A percentile compares a stretch with the other conserved stretches of the same genome.
Conservation (phyloP, 2,113 vertebrate species). For the Herpetotheres cachinnans region DNA sequence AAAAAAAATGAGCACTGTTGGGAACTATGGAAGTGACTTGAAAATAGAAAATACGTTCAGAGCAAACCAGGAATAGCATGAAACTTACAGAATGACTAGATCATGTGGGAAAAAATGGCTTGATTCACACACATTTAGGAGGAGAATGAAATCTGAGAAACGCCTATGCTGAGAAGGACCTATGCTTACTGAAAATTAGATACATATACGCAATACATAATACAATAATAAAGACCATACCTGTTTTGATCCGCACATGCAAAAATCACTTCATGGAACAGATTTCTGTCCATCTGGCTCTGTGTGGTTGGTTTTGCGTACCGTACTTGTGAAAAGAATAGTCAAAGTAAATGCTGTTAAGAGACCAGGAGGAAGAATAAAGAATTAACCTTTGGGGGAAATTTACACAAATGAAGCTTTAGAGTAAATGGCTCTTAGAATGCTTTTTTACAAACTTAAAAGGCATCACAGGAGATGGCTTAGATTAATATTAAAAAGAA, state of each 20-base stretch:
- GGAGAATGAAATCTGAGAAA: neutral
- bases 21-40: neutral
- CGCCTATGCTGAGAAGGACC: neutral
- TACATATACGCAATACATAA: neutral
- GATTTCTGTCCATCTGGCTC: neutral
- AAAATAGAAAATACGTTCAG: neutral
- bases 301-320: neutral
- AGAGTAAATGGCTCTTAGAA: neutral
- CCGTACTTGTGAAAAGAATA: neutral
- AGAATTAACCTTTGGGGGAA: neutral
- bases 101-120: neutral
- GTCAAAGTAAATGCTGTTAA: neutral
- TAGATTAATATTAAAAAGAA: neutral
- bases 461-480: neutral
- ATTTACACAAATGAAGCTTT: neutral
- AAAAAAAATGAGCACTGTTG: neutral
- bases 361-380: neutral
- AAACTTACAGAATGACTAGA: neutral
- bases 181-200: neutral
- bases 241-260: neutral
- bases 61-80: neutral
- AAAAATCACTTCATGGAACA: neutral
- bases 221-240: neutral
- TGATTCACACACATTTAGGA: neutral
- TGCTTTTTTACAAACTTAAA: neutral